Evolutionary conservation across 2,113 vertebrate species (phyloP), one percentile per base, ranked within the genome.

Genomic region (Mungos mungo): DNA sequence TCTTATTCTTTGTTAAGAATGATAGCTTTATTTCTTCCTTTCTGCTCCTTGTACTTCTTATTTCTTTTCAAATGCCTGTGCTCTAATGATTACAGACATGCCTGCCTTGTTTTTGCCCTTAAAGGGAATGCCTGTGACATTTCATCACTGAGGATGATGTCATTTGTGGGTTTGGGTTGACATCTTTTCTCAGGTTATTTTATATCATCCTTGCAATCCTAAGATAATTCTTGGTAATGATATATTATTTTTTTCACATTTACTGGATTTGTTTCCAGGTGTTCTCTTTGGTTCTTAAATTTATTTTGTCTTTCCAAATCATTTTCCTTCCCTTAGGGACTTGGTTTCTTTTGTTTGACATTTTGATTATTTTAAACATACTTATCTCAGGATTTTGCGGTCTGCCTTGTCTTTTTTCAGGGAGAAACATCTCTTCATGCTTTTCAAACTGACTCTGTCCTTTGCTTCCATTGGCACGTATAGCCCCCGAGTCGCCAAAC

Each of bases 281-380:
- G 66, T 29, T 95, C 52, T 90, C 86, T 95, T 87, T 81, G 54
- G 52, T 92, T 93, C 79, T 72, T 89, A 95, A 50, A 68, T 50
- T 23, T 60, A 77, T 68, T 89, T 33, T 77, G 54, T 90, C 38
- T 84, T 93, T 66, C 68, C 9, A 76, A 65, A 77, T 57, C 38
- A 69, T 81, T 71, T 76, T 90, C 66, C 31, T 92, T 84, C 60
- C 52, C 60, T 84, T 79, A 82, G 45, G 54, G 54, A 27, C 47
- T 92, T 96, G n/a, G 23, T 86, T 91, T 72, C n/a, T 72, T 97
- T 77, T 88, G 76, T 90, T 88, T 86, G 71, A 82, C 81, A 45
- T 88, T 84, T 93, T 81, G 19, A 76, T 66, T 66, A 69, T 47
- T 91, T 92, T 74, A 63, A 93, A 89, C 72, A 72, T 76, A 77